Conservation (phyloP, 1,140 invertebrate species). For the Helicoverpa armigera region DNA sequence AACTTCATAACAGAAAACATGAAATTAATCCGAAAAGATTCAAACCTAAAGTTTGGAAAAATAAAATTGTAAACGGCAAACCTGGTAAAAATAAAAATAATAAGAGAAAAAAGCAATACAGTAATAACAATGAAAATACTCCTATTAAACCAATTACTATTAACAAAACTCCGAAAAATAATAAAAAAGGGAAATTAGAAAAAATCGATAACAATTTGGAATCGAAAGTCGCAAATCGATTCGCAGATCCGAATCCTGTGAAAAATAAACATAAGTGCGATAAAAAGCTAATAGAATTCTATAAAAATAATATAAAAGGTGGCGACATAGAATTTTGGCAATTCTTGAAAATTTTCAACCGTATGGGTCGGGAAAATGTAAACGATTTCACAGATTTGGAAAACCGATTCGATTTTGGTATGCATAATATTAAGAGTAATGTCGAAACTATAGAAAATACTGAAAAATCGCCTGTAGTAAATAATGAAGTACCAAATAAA, state of each 20-base stretch:
- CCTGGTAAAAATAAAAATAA: neutral
- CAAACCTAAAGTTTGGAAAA: constrained; percentile 74
- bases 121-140: neutral
- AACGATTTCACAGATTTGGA: constrained; percentile 73
- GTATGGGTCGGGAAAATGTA: constrained; percentile 70
- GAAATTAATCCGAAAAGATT: constrained; percentile 69
- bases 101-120: constrained; percentile 2
- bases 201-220: neutral
- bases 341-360: constrained; percentile 79
- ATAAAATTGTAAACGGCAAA: constrained; percentile 54
- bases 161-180: constrained; percentile 22
- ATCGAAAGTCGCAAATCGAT: constrained; percentile 42
- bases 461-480: neutral
- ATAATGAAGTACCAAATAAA: constrained; percentile 8
- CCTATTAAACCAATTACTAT: neutral
- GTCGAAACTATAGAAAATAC: neutral
- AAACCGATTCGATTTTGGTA: constrained; percentile 65
- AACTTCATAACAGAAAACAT: constrained; percentile 69
- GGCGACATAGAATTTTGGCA: constrained; percentile 80
- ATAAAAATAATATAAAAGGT: constrained; percentile 73
- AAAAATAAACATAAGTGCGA: constrained; percentile 76
- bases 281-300: constrained; percentile 72
- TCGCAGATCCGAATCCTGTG: constrained; percentile 68
- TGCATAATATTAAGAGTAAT: constrained; percentile 50
- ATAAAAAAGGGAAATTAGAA: constrained; percentile 21